Base-by-base conservation (phyloP, 1,140 invertebrate genomes). In the Yoshiicerus persimilis region DNA sequence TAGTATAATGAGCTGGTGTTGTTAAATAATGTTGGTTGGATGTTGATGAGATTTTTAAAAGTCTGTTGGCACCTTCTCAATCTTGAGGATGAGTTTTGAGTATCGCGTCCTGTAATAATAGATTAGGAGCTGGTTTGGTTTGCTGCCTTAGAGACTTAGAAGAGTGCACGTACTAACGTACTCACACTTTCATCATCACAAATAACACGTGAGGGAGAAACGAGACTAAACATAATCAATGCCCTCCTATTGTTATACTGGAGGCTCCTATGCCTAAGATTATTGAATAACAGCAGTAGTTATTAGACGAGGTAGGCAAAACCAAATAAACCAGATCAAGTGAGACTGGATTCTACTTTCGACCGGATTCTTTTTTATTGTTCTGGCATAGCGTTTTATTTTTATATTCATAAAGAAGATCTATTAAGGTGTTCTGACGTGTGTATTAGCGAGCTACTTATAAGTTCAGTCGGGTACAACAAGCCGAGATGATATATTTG, bases 31-130 rank as follows among this genome's bases (percentile, higher is more conserved):
- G 84, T 80, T 70, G 56, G 64, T 86, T 86, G 62, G 41, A 80
- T 88, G 87, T 83, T 88, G 87, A 88, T 88, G 85, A 88, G 84
- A 41, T 88, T 88, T 88, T 88, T 88, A 25, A 23, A 25, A n/a
- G 34, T 10, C 87, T 88, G 56, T 84, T 88, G 56, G 47, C 80
- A 83, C 86, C 41, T 83, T 27, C 62, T 62, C 84, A 62, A 62
- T 64, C 20, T 32, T 32, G 16, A 38, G n/a, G 75, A n/a, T 34
- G n/a, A 5, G 34, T 25, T 32, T 16, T 80, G 5, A 11, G 11
- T 38, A 80, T 38, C 32, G 4, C 70, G 30, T 34, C 34, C 75
- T 38, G 34, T 80, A 80, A 80, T 80, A 38, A 80, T 38, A 80
- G 75, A 80, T 80, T 80, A 80, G 32, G 32, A 30, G 30, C 30